These are phyloP conservation scores for Clupea harengus DNA, from an alignment of 2,113 vertebrate species.

Conservation along the genomic window DNA sequence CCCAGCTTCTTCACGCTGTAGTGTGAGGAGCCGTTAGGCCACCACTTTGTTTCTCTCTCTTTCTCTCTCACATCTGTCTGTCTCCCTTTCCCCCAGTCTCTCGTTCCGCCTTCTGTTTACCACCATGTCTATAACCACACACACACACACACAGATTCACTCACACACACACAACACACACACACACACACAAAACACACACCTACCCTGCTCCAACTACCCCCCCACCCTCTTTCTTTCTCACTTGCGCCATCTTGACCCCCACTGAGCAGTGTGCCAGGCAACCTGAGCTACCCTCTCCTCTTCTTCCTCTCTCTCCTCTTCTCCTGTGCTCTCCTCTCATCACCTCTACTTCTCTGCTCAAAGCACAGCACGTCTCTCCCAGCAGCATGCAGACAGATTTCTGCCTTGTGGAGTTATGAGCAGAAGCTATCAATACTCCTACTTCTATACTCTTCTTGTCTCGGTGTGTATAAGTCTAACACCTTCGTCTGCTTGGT, in stretches of 20 bases:
- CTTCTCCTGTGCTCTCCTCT: too few species aligned
- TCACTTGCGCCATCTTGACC: background rate
- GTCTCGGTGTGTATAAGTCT: too few species aligned
- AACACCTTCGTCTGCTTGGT: too few species aligned
- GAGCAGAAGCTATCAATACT: too few species aligned
- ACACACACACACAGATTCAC: slow-evolving; percentile 31
- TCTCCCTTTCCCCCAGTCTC: background rate
- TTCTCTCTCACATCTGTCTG: slow-evolving; percentile 45
- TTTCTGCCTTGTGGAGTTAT: background rate
- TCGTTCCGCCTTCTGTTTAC: background rate
- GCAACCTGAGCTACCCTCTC: slow-evolving; percentile 65
- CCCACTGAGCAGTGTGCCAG: slow-evolving; percentile 60
- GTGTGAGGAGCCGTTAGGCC: slow-evolving; percentile 67
- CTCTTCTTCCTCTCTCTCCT: background rate
- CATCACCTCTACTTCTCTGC: background rate
- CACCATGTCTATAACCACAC: background rate
- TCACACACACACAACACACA: slow-evolving; percentile 33
- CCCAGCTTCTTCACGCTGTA: slow-evolving; percentile 65
- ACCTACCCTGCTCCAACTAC: background rate
- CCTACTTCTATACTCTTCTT: too few species aligned
- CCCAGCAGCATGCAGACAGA: background rate
- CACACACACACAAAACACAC: background rate
- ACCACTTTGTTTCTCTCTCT: slow-evolving; percentile 63
- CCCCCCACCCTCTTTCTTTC: slow-evolving; percentile 29
- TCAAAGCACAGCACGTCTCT: background rate